A percentile compares a stretch with the other conserved stretches of the same genome.
These are phyloP conservation scores for Zosterops lateralis DNA, from an alignment of 2,113 vertebrate genomes.

Conservation along the genomic window DNA sequence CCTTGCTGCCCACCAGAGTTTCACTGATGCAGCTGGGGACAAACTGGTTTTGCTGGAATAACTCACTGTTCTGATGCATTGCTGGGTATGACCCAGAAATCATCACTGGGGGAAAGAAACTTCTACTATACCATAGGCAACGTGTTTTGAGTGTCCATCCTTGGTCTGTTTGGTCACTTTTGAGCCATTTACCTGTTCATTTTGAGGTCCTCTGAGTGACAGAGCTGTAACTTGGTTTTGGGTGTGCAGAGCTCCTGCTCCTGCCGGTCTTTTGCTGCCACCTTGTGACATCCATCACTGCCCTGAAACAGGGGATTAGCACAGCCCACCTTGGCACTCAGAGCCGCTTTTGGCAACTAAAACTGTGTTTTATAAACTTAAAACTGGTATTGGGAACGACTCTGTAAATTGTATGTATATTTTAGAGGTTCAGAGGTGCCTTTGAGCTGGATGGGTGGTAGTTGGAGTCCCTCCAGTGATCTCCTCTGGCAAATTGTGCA, in stretches of 20 bases:
- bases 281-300: not conserved
- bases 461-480: not conserved
- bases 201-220: not conserved
- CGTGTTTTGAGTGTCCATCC: rapidly evolving
- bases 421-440: not conserved
- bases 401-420: rapidly evolving
- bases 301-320: rapidly evolving
- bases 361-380: not conserved
- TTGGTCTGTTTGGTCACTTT: not conserved
- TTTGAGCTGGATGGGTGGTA: not conserved
- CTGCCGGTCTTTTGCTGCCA: slow-evolving; percentile 1
- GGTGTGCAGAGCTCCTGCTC: rapidly evolving
- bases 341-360: not conserved
- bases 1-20: not conserved
- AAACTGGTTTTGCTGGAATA: not conserved
- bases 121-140: rapidly evolving
- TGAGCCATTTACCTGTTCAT: rapidly evolving
- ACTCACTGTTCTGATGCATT: not conserved
- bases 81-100: not conserved
- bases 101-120: rapidly evolving
- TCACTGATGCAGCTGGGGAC: not conserved
- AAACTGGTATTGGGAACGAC: not conserved
- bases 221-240: rapidly evolving
- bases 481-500: not conserved
- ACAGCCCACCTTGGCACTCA: not conserved